Base-by-base conservation (phyloP, 2,113 vertebrate genomes). In the Casuarius casuarius region DNA sequence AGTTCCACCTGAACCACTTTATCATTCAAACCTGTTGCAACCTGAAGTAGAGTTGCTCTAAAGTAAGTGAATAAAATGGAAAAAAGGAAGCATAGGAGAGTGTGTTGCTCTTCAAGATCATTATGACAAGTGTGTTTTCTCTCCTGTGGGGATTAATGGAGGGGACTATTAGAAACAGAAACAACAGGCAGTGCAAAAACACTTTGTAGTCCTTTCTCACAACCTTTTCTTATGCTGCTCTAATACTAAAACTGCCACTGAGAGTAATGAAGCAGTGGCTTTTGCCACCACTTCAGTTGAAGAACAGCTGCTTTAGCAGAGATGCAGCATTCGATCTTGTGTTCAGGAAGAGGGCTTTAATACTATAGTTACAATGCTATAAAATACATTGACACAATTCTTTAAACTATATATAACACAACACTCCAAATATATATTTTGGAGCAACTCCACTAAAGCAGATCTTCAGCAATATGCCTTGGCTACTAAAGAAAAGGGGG, bases 1-100 rank as follows among this genome's bases (percentile, higher is more conserved):
- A 82, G 58, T 35, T 29, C 90, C 86, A 75, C 18, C 78, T 38
- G 72, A 94, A 87, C 10, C 85, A 26, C 87, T 96, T 70, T 66
- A 68, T 59, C 91, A 72, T 73, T 89, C 70, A 89, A 84, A 90
- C 71, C 68, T 42, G 71, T 12, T 23, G 70, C 19, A 81, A 87
- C 77, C 84, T 33, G 56, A 72, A 83, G 40, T 74, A 52, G 40
- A 87, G 31, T 6, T 78, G 48, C 75, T 71, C 35, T 51, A 28
- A 75, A 48, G 40, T 40, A 61, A 76, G 79, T 35, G 58, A 46
- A 76, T 11, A 62, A 54, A 77, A 74, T 28, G 62, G 17, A 59
- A 44, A 38, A 40, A 59, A 52, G 29, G 8, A 42, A 73, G 26
- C 28, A 21, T 28, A 66, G 33, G 59, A 59, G 86, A 54, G n/a